A percentile compares a stretch with the other conserved stretches of the same genome.
phyloP scores from a whole-genome alignment of 2,113 vertebrate genomes.

The Dicentrarchus labrax region DNA sequence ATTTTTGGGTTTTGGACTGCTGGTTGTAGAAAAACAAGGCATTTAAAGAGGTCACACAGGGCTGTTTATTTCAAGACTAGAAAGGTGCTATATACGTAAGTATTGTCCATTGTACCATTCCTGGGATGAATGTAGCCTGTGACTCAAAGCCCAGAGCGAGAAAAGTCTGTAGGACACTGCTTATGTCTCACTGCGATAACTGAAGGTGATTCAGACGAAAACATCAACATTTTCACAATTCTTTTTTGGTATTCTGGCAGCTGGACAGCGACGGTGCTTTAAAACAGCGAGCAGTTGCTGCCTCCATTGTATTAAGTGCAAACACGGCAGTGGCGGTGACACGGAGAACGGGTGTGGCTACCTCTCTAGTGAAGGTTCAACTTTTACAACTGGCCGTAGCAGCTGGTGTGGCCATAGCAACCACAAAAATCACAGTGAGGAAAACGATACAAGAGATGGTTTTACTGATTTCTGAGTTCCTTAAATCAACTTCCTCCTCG shows the following conservation, averaged over 20 bases:
- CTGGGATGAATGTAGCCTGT: background rate
- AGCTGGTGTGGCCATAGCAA: too few relatives aligned
- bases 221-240: background rate
- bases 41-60: background rate
- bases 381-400: too few relatives aligned
- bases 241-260: background rate
- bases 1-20: background rate
- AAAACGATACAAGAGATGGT: too few relatives aligned
- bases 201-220: background rate
- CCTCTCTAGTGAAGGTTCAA: too few relatives aligned
- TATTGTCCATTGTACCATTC: too few relatives aligned
- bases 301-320: background rate
- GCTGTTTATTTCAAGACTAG: too few relatives aligned
- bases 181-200: background rate
- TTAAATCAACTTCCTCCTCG: too few relatives aligned
- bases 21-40: background rate
- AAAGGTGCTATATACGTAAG: too few relatives aligned
- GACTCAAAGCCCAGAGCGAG: background rate
- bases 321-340: background rate
- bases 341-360: background rate
- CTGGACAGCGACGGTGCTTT: background rate
- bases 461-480: too few relatives aligned
- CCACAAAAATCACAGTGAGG: too few relatives aligned
- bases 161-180: background rate
- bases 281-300: background rate